Percentiles rank a stretch among this genome's conserved stretches.
Evolutionary conservation across 2,113 vertebrate species (phyloP).

Genomic region (Ictidomys tridecemlineatus): DNA sequence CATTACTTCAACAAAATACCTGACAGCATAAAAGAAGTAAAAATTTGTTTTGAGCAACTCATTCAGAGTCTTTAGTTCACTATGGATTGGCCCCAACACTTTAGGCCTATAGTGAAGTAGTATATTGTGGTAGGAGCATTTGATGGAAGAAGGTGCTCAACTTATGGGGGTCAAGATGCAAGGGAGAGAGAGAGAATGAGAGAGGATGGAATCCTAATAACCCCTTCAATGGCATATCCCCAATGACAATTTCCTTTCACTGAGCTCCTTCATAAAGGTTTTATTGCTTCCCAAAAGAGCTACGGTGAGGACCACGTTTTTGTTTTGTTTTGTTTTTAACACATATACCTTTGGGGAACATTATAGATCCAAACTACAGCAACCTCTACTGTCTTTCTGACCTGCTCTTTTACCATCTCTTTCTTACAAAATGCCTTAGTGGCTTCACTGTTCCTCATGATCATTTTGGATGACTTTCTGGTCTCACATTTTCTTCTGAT

Average conservation of each 20-base stretch:
- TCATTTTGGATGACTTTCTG: neutral
- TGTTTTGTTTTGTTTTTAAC: no score
- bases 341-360: fast-evolving
- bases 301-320: neutral
- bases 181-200: neutral
- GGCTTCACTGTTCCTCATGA: neutral
- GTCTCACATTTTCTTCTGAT: neutral
- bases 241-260: neutral
- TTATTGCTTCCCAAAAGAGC: neutral
- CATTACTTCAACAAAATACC: neutral
- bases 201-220: no score
- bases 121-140: fast-evolving
- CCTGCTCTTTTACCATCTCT: neutral
- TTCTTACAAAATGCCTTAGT: no score
- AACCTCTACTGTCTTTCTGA: neutral
- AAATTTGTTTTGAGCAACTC: neutral
- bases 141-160: neutral
- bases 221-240: neutral
- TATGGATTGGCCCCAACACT: neutral
- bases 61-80: neutral
- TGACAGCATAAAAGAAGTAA: neutral
- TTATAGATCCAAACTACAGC: neutral
- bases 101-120: neutral
- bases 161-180: neutral
- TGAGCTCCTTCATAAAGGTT: neutral